phyloP scores from a whole-genome alignment of 1,140 invertebrate species.

The Drosophila neocordata region DNA sequence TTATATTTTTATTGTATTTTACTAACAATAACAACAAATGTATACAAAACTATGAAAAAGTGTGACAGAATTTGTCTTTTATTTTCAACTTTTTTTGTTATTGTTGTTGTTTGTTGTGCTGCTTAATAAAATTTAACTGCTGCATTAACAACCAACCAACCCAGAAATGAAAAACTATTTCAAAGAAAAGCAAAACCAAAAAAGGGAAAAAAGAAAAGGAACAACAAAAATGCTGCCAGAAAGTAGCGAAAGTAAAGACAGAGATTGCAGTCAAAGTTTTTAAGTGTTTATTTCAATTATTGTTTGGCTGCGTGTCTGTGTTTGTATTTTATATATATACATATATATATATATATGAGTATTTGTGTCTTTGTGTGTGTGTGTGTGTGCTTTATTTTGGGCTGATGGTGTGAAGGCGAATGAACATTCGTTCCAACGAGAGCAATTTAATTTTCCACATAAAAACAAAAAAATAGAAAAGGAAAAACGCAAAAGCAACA shows the following conservation, averaged over 20 bases:
- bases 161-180: conserved; percentile 60
- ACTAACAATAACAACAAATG: conserved; percentile 35
- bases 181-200: conserved; percentile 32
- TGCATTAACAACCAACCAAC: conserved; percentile 40
- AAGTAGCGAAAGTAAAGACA: conserved; percentile 28
- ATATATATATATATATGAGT: too few species aligned
- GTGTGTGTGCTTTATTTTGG: conserved; percentile 32
- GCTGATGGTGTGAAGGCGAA: background rate
- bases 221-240: conserved; percentile 17
- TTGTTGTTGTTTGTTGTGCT: conserved; percentile 16
- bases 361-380: conserved; percentile 24
- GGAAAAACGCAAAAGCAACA: conserved; percentile 48
- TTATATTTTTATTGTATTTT: conserved; percentile 63
- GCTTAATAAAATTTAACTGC: conserved; percentile 70
- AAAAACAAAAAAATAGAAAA: conserved; percentile 16
- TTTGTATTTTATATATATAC: too few species aligned
- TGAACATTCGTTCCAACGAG: conserved; percentile 30
- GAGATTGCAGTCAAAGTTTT: conserved; percentile 69
- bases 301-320: conserved; percentile 59
- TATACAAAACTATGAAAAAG: conserved; percentile 32
- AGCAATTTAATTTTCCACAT: conserved; percentile 77
- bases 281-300: conserved; percentile 81
- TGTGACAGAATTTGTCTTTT: conserved; percentile 45
- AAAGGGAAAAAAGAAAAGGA: conserved; percentile 10
- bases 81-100: conserved; percentile 22